Evolutionary conservation across 2,888 invertebrate species (phyloP), one percentile per base, ranked within the genome.

Genomic region (Drosophila monieri): DNA sequence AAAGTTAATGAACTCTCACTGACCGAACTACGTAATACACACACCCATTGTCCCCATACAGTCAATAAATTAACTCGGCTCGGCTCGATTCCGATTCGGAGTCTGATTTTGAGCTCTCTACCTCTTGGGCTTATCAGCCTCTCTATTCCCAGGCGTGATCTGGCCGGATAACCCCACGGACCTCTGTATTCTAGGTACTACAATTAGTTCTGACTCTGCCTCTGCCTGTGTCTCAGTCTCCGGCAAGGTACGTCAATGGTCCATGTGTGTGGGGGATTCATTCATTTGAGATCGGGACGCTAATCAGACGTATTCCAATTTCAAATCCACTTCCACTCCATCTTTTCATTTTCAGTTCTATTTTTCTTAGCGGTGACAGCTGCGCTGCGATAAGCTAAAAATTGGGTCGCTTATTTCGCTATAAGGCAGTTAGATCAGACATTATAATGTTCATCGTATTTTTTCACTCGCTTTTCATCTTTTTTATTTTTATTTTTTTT

Each of bases 401-500:
- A 81, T 85, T 85, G 77, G 83, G 85, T 85, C 88, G 85, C 88
- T 75, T 60, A 61, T 57, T 87, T 73, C 81, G 84, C 76, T 66
- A 76, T 80, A 85, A 84, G 76, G 59, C 66, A 78, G 87, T 85
- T 80, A 87, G 71, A 71, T 56, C 49, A 56, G 67, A 68, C 51
- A 57, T 61, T 57, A 48, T 59, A 41, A 49, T 51, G 53, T 49
- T 60, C 46, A 32, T 54, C 62, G 60, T 69, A 58, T 56, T 51
- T 57, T 35, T 57, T 12, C 57, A 51, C 51, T 57, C 46, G 41
- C 44, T 27, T 58, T 35, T 18, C 39, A 41, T 15, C 61, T 30
- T 57, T 55, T 39, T 56, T 37, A 25, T 64, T 71, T 67, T 18
- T 18, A 18, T 18, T 37, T 54, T 62, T 61, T 53, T 66, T 80